Conservation (phyloP, 1,140 invertebrate genomes). For the Drosophila trapezifrons region DNA sequence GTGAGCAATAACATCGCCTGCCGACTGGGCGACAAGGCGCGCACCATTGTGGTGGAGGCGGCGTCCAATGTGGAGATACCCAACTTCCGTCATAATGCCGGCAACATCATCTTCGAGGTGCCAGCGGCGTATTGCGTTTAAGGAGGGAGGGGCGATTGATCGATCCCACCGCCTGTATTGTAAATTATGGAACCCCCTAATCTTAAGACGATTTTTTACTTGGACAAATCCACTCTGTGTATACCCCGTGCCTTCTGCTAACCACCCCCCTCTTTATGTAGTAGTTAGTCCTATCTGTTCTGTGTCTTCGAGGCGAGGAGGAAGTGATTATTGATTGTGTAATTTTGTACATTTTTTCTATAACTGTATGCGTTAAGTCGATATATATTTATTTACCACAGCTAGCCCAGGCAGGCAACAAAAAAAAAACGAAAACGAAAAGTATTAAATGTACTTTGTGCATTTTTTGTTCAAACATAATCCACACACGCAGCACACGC, state of each 20-base stretch:
- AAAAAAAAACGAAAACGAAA: constrained; percentile 31
- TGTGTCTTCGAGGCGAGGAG: constrained; percentile 19
- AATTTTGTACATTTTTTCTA: constrained; percentile 70
- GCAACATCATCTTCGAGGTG: constrained; percentile 82
- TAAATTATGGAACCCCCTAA: constrained; percentile 54
- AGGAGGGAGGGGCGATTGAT: constrained; percentile 1
- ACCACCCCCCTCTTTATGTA: constrained; percentile 26
- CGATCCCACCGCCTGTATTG: constrained; percentile 24
- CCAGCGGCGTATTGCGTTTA: constrained; percentile 77
- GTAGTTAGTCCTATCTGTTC: constrained; percentile 45
- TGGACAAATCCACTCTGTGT: constrained; percentile 37
- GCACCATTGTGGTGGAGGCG: constrained; percentile 74
- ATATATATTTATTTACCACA: constrained; percentile 60
- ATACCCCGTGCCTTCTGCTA: constrained; percentile 61
- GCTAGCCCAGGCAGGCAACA: constrained; percentile 28
- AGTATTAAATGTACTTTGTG: constrained; percentile 79
- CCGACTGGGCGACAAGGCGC: constrained; percentile 70
- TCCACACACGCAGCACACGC: constrained; percentile 47
- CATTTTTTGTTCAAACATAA: constrained; percentile 61
- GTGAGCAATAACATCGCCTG: constrained; percentile 75
- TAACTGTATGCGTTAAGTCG: constrained; percentile 48
- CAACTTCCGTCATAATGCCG: constrained; percentile 68
- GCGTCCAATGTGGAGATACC: constrained; percentile 75
- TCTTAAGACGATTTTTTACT: constrained; percentile 36
- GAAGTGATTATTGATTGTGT: constrained; percentile 22